These are phyloP conservation scores for Aspiorhynchus laticeps DNA, from an alignment of 2,113 vertebrate species.

Conservation along the genomic window DNA sequence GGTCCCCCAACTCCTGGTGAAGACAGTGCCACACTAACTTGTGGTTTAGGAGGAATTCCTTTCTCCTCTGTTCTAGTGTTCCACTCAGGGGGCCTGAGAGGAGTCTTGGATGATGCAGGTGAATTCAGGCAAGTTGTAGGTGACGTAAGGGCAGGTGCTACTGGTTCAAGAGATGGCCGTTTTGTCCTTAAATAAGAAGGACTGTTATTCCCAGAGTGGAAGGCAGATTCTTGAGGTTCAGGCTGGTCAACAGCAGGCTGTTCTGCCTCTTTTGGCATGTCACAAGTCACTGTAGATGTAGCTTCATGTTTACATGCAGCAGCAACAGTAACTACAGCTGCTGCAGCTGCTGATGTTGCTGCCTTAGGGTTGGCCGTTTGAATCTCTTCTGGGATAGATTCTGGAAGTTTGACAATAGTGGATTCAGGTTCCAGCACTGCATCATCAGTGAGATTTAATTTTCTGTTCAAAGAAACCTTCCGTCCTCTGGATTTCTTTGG, in stretches of 20 bases:
- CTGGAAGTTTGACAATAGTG: conserved; percentile 72
- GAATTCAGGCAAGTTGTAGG: conserved; percentile 73
- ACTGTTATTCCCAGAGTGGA: conserved; percentile 71
- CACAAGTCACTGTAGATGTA: conserved; percentile 71
- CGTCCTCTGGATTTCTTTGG: conserved; percentile 78
- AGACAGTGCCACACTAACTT: conserved; percentile 76
- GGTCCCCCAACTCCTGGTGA: conserved; percentile 64
- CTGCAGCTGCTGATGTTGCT: conserved; percentile 63
- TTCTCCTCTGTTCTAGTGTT: conserved; percentile 85
- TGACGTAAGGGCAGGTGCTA: conserved; percentile 58
- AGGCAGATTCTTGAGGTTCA: conserved; percentile 80
- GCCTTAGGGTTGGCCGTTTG: conserved; percentile 74
- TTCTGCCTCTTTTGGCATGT: conserved; percentile 79
- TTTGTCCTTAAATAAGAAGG: conserved; percentile 67
- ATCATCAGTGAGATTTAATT: conserved; percentile 63
- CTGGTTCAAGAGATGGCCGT: conserved; percentile 57
- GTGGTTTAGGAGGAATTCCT: conserved; percentile 76
- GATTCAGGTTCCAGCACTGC: conserved; percentile 67
- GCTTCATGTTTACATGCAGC: conserved; percentile 76
- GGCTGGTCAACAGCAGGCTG: conserved; percentile 79
- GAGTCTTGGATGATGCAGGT: conserved; percentile 63
- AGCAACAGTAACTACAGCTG: conserved; percentile 75
- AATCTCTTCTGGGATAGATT: conserved; percentile 78
- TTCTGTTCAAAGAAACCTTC: conserved; percentile 80
- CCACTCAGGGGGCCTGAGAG: conserved; percentile 82